Base-by-base conservation (phyloP, 2,113 vertebrate species). In the Amphilophus citrinellus region DNA sequence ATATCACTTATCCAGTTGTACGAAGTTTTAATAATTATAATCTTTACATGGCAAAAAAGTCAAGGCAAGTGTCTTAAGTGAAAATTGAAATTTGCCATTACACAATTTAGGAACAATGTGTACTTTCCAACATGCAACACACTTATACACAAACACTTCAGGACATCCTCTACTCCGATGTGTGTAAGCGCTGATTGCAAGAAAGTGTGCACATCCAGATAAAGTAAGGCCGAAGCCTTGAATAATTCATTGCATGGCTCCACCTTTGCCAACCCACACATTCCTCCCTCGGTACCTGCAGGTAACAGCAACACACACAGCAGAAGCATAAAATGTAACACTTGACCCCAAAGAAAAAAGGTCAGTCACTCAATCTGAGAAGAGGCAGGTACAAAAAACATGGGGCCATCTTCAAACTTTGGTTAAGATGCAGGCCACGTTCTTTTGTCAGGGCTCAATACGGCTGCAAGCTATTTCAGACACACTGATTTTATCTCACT, bases 231-330 rank as follows among this genome's bases (percentile, higher is more conserved):
- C 78, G 65, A 87, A 75, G 32, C 77, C 75, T 57, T 91, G 68
- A 88, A 86, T 92, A 88, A 87, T 93, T 88, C 30, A 92, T 88
- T 1, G n/a, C 22, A n/a, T 62, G 56, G 24, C 81, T 82, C 77
- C 37, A 50, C 68, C 71, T 83, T 27, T 65, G 81, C 65, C 71
- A 76, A 63, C 80, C 77, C 76, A 53, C 77, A 82, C 77, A 79
- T 80, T 50, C 53, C 20, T 59, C 14, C 10, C 14, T 56, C 61
- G n/a, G 60, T 76, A 82, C 81, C 77, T 44, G 47, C 47, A 73
- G 3, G 37, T 83, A 84, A 87, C 81, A 68, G 35, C 57, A 58
- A 42, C 62, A 53, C 59, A 63, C 79, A 76, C 4, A 83, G 18
- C 47, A 27, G 35, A 84, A 56, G 80, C 68, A 90, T 88, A 84